These are phyloP conservation scores for Lacerta viridis DNA, from an alignment of 2,797 vertebrate species.

Conservation along the genomic window DNA sequence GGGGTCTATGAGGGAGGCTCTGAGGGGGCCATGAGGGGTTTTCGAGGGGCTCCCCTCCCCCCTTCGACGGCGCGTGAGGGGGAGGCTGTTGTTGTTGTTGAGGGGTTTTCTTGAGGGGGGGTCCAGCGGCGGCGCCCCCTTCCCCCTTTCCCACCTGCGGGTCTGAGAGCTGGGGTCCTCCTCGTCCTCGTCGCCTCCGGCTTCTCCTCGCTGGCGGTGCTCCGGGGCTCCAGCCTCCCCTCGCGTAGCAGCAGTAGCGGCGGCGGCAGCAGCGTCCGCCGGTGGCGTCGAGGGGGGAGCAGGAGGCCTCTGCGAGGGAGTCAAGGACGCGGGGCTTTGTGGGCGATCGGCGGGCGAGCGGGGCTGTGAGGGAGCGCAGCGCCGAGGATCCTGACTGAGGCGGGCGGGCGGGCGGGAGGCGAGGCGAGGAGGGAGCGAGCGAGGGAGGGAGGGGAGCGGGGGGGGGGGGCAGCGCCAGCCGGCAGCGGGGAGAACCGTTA, in stretches of 20 bases:
- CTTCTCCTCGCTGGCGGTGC: no score
- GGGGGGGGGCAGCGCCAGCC: background rate
- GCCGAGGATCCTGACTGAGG: background rate
- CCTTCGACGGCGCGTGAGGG: background rate
- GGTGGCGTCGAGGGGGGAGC: background rate
- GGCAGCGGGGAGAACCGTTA: conserved; percentile 8
- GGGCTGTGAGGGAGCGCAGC: no score
- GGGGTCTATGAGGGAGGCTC: no score
- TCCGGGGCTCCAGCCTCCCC: no score
- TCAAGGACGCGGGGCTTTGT: no score
- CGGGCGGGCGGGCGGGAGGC: no score
- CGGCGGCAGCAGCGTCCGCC: background rate
- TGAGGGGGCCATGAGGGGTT: background rate
- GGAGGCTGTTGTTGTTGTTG: no score
- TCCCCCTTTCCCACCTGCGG: background rate
- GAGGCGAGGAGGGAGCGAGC: conserved; percentile 4
- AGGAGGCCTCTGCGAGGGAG: no score
- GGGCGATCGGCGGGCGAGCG: no score
- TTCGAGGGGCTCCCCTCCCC: background rate
- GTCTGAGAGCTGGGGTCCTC: background rate
- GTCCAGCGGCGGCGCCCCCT: background rate
- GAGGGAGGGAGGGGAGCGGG: background rate
- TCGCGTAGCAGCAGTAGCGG: no score
- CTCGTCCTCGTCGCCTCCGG: background rate
- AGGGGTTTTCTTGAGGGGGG: background rate